Evolutionary conservation across 2,797 vertebrate species (phyloP).

Genomic region (Echeneis naucrates): DNA sequence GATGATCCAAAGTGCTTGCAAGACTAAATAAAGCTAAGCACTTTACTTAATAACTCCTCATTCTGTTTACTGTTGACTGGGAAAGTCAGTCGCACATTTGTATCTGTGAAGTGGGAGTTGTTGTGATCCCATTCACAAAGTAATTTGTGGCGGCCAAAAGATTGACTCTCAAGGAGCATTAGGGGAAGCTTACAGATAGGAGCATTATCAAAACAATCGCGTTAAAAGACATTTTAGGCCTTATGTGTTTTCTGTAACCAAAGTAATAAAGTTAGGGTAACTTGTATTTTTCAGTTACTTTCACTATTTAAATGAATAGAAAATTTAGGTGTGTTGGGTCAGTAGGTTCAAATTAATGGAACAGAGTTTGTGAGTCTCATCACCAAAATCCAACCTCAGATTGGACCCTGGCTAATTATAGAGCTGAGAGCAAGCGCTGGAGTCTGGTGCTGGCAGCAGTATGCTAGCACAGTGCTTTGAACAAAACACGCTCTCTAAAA

Average conservation of each 20-base stretch:
- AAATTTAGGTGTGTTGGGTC: constrained; percentile 35
- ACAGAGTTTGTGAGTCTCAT: constrained; percentile 39
- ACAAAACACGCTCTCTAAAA: constrained; percentile 31
- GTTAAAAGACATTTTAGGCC: constrained; percentile 10
- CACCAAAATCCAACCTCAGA: constrained; percentile 59
- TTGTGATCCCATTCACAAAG: constrained; percentile 22
- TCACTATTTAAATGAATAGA: constrained; percentile 17
- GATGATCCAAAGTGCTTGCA: constrained; percentile 79
- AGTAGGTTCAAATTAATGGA: constrained; percentile 55
- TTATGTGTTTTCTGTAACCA: constrained; percentile 52
- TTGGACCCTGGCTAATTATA: constrained; percentile 66
- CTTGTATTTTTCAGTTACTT: constrained; percentile 19
- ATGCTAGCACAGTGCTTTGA: background rate
- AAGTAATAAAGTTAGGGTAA: constrained; percentile 36
- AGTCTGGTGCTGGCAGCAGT: constrained; percentile 28
- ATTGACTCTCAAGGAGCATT: constrained; percentile 37
- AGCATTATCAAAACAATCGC: constrained; percentile 36
- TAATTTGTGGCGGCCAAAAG: constrained; percentile 4
- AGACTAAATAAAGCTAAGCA: constrained; percentile 78
- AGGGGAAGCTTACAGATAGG: no score
- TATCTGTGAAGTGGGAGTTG: constrained; percentile 30
- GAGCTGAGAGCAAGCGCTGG: constrained; percentile 40
- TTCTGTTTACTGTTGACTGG: constrained; percentile 57
- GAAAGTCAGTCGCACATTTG: constrained; percentile 34
- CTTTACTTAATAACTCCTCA: constrained; percentile 71